phyloP scores from a whole-genome alignment of 2,113 vertebrate genomes.

The Clupea harengus region DNA sequence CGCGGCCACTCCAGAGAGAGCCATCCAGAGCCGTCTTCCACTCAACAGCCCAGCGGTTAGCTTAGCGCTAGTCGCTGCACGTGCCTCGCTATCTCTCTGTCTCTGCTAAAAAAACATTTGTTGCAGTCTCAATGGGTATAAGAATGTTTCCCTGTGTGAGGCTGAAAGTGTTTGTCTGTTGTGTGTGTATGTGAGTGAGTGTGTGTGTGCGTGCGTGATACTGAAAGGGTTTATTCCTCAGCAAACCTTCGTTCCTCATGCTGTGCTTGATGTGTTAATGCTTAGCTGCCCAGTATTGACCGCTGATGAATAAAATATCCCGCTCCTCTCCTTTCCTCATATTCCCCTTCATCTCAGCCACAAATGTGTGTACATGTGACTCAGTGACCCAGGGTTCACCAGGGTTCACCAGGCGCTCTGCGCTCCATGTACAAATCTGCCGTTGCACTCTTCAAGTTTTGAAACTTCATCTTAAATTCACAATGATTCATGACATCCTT shows the following conservation, averaged over 20 bases:
- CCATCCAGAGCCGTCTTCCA: conserved; percentile 27
- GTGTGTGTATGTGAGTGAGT: not conserved
- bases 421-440: no score
- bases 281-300: conserved; percentile 16
- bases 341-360: not conserved
- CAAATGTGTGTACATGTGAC: not conserved
- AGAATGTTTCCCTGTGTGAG: conserved; percentile 12
- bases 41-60: conserved; percentile 13
- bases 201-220: conserved; percentile 3
- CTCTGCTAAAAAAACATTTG: not conserved
- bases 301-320: conserved; percentile 7
- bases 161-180: not conserved
- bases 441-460: no score
- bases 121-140: not conserved
- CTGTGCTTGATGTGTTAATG: conserved; percentile 1
- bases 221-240: conserved; percentile 4
- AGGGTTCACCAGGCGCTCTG: no score
- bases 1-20: conserved; percentile 19
- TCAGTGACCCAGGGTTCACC: not conserved
- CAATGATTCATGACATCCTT: no score
- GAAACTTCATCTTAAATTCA: no score
- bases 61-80: not conserved
- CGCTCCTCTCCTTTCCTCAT: not conserved
- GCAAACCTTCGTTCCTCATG: not conserved
- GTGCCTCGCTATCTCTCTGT: not conserved